Evolutionary conservation across 1,140 invertebrate genomes (phyloP).

Genomic region (Diuraphis noxia): DNA sequence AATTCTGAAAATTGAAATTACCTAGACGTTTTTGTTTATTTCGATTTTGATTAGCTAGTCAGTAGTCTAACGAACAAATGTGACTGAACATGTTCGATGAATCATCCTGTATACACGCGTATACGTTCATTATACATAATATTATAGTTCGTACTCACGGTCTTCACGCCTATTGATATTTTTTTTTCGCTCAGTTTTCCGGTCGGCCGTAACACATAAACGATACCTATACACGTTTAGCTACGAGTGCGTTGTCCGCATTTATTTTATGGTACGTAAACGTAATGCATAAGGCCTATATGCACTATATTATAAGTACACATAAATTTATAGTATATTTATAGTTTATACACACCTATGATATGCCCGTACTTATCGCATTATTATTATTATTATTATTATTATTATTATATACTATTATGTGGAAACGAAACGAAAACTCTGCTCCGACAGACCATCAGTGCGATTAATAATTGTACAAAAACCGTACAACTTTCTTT

Average conservation of each 20-base stretch:
- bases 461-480: neutral
- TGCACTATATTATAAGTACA: neutral
- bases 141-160: neutral
- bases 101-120: neutral
- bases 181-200: neutral
- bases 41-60: no score
- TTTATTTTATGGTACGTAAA: neutral
- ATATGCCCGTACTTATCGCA: no score
- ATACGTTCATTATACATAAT: neutral
- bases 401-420: neutral
- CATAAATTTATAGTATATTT: neutral
- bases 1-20: neutral
- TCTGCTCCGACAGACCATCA: neutral
- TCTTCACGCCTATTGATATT: neutral
- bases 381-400: no score
- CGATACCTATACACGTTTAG: neutral
- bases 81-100: neutral
- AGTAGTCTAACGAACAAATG: neutral
- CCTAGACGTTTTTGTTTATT: neutral
- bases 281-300: neutral
- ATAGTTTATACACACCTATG: neutral
- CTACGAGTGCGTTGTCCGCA: neutral
- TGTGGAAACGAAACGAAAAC: neutral
- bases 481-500: slow-evolving; percentile 9
- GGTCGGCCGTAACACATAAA: neutral